Evolutionary conservation across 2,113 vertebrate genomes (phyloP).

Genomic region (Ptilorrhoa leucosticta): DNA sequence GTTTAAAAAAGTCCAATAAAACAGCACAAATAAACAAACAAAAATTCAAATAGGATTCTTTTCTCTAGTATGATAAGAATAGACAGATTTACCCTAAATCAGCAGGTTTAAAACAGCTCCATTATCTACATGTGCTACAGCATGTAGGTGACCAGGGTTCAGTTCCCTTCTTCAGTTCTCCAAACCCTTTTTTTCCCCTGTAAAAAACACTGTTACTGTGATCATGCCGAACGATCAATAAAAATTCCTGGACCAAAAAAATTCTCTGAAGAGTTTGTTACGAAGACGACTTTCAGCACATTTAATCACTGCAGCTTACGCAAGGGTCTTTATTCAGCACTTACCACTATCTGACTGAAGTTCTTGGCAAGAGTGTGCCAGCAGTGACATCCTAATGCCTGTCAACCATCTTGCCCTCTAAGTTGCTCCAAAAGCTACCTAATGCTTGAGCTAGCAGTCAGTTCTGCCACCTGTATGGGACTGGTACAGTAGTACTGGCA

Average conservation of each 20-base stretch:
- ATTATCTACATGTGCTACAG: not conserved
- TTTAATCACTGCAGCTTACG: not conserved
- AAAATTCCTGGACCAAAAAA: not conserved
- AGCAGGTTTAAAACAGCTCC: not conserved
- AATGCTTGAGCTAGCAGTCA: not conserved
- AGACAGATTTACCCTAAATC: not conserved
- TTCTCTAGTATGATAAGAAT: not conserved
- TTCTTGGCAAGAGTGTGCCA: not conserved
- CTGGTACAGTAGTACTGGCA: not conserved
- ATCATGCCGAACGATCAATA: not conserved
- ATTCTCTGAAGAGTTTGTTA: not conserved
- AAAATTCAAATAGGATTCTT: not conserved
- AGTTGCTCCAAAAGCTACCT: not conserved
- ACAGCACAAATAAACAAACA: not conserved
- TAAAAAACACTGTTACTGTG: not conserved
- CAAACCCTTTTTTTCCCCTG: accelerated
- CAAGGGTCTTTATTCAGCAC: slow-evolving; percentile 1
- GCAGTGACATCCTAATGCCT: not conserved
- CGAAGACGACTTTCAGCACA: not conserved
- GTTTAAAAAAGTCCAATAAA: not conserved
- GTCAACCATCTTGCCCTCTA: not conserved
- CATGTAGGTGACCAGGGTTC: not conserved
- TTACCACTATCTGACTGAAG: not conserved
- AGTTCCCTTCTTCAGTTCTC: not conserved
- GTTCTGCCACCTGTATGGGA: not conserved